Percentiles rank a stretch among this genome's conserved stretches.
Conservation (phyloP, 2,888 invertebrate species). For the Tinea trinotella region DNA sequence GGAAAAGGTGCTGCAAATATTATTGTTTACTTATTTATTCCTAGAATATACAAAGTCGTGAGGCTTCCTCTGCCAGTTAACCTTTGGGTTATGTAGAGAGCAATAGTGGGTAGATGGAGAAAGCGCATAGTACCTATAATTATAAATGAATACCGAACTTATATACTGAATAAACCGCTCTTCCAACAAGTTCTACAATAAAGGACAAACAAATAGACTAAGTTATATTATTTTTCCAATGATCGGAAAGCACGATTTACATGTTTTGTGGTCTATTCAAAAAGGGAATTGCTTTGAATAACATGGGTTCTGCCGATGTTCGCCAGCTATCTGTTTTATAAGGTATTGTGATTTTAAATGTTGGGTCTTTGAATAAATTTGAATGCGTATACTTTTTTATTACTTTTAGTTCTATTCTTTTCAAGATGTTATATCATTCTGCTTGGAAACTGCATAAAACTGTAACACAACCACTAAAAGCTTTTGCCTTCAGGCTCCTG, state of each 20-base stretch:
- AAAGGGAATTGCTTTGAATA: constrained; percentile 8
- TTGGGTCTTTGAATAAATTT: not conserved
- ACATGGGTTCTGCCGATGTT: not conserved
- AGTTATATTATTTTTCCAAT: constrained; percentile 4
- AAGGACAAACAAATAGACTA: not conserved
- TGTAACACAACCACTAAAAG: not conserved
- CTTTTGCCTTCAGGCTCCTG: not conserved
- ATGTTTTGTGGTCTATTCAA: constrained; percentile 9
- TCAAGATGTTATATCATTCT: not conserved
- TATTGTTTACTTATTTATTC: too few species aligned
- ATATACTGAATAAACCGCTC: too few species aligned
- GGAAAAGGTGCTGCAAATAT: too few species aligned
- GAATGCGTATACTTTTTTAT: not conserved
- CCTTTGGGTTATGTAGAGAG: too few species aligned
- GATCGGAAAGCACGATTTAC: constrained; percentile 6
- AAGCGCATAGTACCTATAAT: too few species aligned
- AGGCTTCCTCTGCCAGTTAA: too few species aligned
- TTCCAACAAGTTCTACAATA: not conserved
- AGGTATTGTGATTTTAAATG: not conserved
- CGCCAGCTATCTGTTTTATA: not conserved
- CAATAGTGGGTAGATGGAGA: too few species aligned
- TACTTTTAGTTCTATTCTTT: not conserved
- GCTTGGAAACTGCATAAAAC: not conserved
- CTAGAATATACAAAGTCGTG: too few species aligned
- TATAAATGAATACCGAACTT: too few species aligned